A percentile compares a stretch with the other conserved stretches of the same genome.
These are phyloP conservation scores for Ectemnius continuus DNA, from an alignment of 2,888 invertebrate genomes.

Conservation along the genomic window DNA sequence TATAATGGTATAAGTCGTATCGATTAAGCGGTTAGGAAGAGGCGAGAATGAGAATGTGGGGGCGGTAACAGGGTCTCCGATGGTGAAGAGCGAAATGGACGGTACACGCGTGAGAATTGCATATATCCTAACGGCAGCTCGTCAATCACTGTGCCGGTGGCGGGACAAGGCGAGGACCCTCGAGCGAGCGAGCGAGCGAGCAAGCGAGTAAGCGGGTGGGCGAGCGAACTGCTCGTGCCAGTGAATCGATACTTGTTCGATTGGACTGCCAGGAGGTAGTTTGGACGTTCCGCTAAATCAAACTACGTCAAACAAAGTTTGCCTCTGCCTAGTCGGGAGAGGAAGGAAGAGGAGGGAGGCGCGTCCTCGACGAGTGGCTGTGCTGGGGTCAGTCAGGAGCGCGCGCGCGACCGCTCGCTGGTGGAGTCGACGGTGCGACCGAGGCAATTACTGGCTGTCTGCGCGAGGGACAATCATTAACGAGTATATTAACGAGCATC, in stretches of 20 bases:
- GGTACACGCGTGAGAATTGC: constrained; percentile 27
- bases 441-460: constrained; percentile 40
- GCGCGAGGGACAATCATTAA: constrained; percentile 34
- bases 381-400: no score
- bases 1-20: no score
- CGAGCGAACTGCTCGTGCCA: not conserved
- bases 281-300: constrained; percentile 61
- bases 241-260: constrained; percentile 50
- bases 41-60: not conserved
- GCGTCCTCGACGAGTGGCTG: no score
- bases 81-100: constrained; percentile 24
- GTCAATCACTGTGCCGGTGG: constrained; percentile 25
- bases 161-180: constrained; percentile 40
- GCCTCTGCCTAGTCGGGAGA: constrained; percentile 40
- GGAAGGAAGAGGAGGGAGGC: no score
- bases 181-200: constrained; percentile 27
- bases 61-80: not conserved
- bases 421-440: no score
- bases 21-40: no score
- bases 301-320: constrained; percentile 64
- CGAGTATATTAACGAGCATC: constrained; percentile 31
- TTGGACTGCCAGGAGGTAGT: constrained; percentile 38
- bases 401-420: no score
- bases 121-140: constrained; percentile 20
- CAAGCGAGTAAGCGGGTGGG: constrained; percentile 25